These are phyloP conservation scores for Zeugodacus cucurbitae DNA, from an alignment of 1,140 invertebrate genomes.

Conservation along the genomic window DNA sequence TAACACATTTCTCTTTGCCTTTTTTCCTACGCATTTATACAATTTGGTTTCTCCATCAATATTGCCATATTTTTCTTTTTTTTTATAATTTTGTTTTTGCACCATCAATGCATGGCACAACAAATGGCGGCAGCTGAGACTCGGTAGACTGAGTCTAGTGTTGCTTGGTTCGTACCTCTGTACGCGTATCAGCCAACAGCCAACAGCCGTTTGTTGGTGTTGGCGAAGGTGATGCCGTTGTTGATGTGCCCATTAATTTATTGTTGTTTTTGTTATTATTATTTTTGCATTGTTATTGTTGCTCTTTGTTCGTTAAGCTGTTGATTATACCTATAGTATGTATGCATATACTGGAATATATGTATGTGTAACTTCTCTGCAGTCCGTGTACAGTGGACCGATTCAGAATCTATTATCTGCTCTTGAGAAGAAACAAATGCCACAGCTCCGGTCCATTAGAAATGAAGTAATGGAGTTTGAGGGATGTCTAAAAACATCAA, in stretches of 20 bases:
- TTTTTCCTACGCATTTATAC: neutral
- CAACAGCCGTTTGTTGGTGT: neutral
- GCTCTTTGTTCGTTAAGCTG: slow-evolving; percentile 17
- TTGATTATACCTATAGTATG: neutral
- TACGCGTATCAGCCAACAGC: neutral
- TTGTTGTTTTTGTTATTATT: slow-evolving; percentile 25
- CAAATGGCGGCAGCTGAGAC: neutral
- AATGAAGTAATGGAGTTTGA: no score
- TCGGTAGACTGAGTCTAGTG: neutral
- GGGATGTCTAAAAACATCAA: no score
- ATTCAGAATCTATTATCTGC: neutral
- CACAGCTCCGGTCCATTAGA: no score
- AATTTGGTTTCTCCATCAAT: neutral
- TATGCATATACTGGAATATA: neutral
- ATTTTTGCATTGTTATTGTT: slow-evolving; percentile 11
- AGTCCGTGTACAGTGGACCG: neutral
- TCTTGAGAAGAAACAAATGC: neutral
- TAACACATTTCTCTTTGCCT: neutral
- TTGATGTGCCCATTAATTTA: neutral
- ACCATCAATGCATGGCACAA: neutral
- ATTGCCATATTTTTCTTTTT: neutral
- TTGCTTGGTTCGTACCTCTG: neutral
- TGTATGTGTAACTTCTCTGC: no score
- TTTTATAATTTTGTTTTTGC: neutral
- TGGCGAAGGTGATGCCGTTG: neutral